Evolutionary conservation across 2,113 vertebrate genomes (phyloP), one percentile per base, ranked within the genome.

Genomic region (Corythornis vintsioides): DNA sequence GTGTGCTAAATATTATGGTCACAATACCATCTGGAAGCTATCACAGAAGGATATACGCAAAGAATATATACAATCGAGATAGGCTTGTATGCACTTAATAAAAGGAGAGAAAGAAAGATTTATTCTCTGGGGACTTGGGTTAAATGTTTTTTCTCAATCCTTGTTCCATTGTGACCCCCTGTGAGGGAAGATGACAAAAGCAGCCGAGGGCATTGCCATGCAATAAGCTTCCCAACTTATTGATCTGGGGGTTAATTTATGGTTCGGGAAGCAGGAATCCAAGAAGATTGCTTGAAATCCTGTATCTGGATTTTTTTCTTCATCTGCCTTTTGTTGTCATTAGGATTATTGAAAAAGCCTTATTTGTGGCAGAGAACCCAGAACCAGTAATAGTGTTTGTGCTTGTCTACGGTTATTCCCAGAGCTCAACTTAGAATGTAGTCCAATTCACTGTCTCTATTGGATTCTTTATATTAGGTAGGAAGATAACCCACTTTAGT

Each of bases 241-340:
- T 95, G 94, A 95, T 96, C 79, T 69, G 24, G 66, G 59, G 89
- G 79, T 92, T 96, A 97, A 94, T 96, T 96, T 96, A 92, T 93
- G 76, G 88, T 95, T 90, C 13, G 40, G 66, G 71, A 91, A 88
- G 70, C 72, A 91, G 77, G 86, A 93, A 89, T 91, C 67, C 84
- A 72, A 75, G 87, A 74, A 86, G 57, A 91, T 89, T 95, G 79
- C 77, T 77, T 82, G 88, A 86, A 91, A 94, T 73, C 70, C 82
- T 94, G 81, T 88, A 35, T 88, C 84, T 81, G 69, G 43, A 74
- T 77, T 81, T 85, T 93, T 93, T 90, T 82, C 79, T 86, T 88
- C 53, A 48, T 88, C 60, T 93, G 38, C 70, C 66, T 93, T 95
- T 91, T 73, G 25, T 83, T 93, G 83, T 65, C 50, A 38, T 94